These are phyloP conservation scores for Saxidomus purpurata DNA, from an alignment of 1,140 invertebrate species.

Conservation along the genomic window DNA sequence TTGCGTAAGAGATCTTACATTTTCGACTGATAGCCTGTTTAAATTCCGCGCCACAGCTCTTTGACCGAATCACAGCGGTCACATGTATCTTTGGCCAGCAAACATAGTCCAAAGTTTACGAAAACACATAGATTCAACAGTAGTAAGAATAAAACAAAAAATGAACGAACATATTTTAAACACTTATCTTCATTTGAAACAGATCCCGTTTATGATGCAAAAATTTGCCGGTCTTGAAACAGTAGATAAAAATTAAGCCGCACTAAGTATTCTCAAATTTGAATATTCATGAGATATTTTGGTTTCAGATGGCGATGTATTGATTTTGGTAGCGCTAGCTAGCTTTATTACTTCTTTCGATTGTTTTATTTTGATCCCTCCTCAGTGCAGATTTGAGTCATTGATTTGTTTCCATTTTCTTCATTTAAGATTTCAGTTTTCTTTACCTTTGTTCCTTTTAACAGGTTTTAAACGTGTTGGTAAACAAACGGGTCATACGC, in stretches of 20 bases:
- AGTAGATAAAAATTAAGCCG: background rate
- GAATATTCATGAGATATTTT: slow-evolving; percentile 66
- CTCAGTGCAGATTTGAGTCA: slow-evolving; percentile 11
- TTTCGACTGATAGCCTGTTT: too few relatives aligned
- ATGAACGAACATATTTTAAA: too few relatives aligned
- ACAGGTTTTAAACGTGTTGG: background rate
- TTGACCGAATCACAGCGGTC: background rate
- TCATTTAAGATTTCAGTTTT: background rate
- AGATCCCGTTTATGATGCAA: too few relatives aligned
- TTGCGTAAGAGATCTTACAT: too few relatives aligned
- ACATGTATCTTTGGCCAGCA: background rate
- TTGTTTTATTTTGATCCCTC: slow-evolving; percentile 40
- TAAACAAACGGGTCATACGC: slow-evolving; percentile 32
- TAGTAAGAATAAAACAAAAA: too few relatives aligned
- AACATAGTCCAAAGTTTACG: background rate
- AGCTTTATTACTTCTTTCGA: slow-evolving; percentile 19
- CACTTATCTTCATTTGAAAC: too few relatives aligned
- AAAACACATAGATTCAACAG: too few relatives aligned
- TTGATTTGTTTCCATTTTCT: slow-evolving; percentile 27
- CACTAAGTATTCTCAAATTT: slow-evolving; percentile 28
- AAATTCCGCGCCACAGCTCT: background rate
- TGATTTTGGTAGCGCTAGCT: slow-evolving; percentile 39
- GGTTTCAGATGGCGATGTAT: slow-evolving; percentile 54
- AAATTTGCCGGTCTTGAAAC: background rate
- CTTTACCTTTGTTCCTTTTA: background rate